Percentiles rank a stretch among this genome's conserved stretches.
Conservation (phyloP, 2,797 vertebrate genomes). For the Petrocephalus sullivani region DNA sequence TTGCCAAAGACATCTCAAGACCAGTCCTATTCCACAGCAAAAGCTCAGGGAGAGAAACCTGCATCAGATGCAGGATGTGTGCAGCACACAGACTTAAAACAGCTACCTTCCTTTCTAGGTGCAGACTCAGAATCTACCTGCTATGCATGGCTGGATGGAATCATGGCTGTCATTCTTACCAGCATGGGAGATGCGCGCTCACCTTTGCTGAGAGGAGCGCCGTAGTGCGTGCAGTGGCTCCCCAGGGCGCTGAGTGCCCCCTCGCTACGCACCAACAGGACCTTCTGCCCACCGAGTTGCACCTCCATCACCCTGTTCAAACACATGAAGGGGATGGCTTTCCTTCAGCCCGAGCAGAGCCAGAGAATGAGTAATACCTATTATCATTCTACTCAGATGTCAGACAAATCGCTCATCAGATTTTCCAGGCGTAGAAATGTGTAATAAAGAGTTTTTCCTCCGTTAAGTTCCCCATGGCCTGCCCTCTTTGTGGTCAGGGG, state of each 20-base stretch:
- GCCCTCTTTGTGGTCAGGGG: not conserved
- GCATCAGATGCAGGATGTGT: not conserved
- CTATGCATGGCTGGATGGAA: not conserved
- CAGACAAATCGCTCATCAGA: not conserved
- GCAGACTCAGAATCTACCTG: not conserved
- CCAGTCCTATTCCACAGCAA: not conserved
- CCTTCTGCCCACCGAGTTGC: conserved; percentile 56
- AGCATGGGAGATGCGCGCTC: conserved; percentile 12
- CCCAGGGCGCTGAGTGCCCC: conserved; percentile 71
- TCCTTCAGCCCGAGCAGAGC: not conserved
- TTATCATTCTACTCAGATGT: not conserved
- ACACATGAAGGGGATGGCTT: not conserved
- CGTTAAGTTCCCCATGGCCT: not conserved
- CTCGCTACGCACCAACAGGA: conserved; percentile 67
- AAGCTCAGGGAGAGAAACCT: not conserved
- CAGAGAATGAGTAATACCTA: not conserved
- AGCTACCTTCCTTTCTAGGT: not conserved
- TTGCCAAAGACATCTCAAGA: not conserved
- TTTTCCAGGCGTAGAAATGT: not conserved
- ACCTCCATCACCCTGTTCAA: conserved; percentile 72
- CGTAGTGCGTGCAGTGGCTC: conserved; percentile 72
- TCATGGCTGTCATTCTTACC: not conserved
- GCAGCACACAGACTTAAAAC: no score
- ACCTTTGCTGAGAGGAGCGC: conserved; percentile 77
- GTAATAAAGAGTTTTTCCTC: not conserved